Base-by-base conservation (phyloP, 2,113 vertebrate species). In the Zootoca vivipara region DNA sequence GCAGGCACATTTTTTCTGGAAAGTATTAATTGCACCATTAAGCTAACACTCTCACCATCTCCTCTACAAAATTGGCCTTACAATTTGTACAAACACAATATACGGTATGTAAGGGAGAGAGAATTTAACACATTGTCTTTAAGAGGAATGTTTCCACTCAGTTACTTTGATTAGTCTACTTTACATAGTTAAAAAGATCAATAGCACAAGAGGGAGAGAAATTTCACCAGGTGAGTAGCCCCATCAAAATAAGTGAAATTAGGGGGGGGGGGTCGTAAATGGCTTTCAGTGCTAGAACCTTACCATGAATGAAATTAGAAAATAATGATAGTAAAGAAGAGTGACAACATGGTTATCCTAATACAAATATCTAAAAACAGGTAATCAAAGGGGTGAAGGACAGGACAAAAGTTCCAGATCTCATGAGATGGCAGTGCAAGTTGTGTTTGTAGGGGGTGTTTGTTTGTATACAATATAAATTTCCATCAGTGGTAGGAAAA, bases 131-230 rank as follows among this genome's bases (percentile, higher is more conserved):
- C 69, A 26, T 35, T 24, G 24, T 16, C 28, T 20, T 84, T 56
- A 73, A 56, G 13, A 58, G 42, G 69, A 73, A 22, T 13, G 22
- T 86, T 86, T 42, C 26, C 40, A 8, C 13, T n/a, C 82, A 10
- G 38, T 46, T n/a, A 80, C 79, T 89, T 87, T 80, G 65, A 3
- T 84, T 67, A 58, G 3, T 83, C 20, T 89, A 56, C 22, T 87
- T 84, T 89, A 13, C 1, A 1, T 18, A 64, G 82, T 52, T 84
- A 73, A 3, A 90, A 87, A 88, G 10, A 62, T 1, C 65, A 38
- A 4, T 52, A 0, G 0, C 1, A 16, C 3, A 22, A 3, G 38
- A 56, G 16, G 10, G 24, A 7, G 20, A 58, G 16, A 16, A 18
- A 15, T 56, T 82, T 56, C 15, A 26, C n/a, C 33, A 28, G 2